These are phyloP conservation scores for Malacoraja senta DNA, from an alignment of 2,797 vertebrate species.

Conservation along the genomic window DNA sequence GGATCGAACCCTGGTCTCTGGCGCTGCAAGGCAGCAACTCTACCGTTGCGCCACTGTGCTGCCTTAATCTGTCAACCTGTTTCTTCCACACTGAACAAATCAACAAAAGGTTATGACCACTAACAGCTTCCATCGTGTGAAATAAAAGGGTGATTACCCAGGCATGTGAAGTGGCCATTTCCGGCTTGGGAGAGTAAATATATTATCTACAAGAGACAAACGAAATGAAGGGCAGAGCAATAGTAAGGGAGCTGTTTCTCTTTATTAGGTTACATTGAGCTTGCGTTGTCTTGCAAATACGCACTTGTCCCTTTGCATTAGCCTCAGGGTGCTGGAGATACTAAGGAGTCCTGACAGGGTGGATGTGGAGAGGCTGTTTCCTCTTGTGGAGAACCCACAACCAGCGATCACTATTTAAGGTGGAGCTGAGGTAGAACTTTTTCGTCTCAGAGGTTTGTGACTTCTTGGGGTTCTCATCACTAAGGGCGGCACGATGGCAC, in stretches of 20 bases:
- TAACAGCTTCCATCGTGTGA: conserved; percentile 53
- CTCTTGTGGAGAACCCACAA: no score
- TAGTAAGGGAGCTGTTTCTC: neutral
- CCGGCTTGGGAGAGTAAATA: conserved; percentile 25
- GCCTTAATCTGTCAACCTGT: conserved; percentile 54
- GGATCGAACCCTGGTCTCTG: no score
- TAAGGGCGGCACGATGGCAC: no score
- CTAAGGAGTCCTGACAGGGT: no score
- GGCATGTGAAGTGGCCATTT: conserved; percentile 46
- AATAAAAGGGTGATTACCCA: conserved; percentile 47
- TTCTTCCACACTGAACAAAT: conserved; percentile 57
- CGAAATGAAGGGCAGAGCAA: neutral
- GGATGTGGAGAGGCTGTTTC: no score
- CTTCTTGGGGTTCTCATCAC: no score
- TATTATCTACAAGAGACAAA: neutral
- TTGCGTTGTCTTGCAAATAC: neutral
- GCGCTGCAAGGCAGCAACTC: no score
- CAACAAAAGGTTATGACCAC: conserved; percentile 63
- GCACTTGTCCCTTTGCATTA: neutral
- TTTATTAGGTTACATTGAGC: neutral
- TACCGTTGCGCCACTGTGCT: no score
- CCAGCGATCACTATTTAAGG: no score
- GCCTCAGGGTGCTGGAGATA: no score
- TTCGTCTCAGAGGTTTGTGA: no score
- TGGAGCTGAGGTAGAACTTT: no score